Evolutionary conservation across 1,140 invertebrate species (phyloP), one percentile per base, ranked within the genome.

Genomic region (Neodiprion virginianus): DNA sequence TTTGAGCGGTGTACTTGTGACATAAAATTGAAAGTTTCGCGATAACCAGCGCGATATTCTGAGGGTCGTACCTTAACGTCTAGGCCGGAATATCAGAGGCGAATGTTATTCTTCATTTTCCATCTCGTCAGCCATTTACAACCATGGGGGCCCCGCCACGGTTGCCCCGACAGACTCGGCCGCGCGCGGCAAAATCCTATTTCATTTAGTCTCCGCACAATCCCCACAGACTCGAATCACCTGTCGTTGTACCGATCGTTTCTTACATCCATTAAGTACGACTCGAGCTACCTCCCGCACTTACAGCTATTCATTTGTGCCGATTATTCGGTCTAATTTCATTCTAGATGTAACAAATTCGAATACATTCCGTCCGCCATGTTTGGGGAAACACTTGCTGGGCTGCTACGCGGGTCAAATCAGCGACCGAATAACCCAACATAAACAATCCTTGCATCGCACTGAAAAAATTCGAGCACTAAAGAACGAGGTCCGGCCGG

Each of bases 51-150:
- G 8, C n/a, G 53, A 61, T 14, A 61, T 61, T 61, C n/a, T 61
- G 11, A 23, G 40, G 67, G 40, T 21, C 84, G 76, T 83, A 84
- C 84, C 83, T 85, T 79, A 78, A 77, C 80, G 79, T 77, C 78
- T 73, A 48, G 72, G 81, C 79, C 79, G 80, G 80, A 80, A 75
- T 81, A 80, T 85, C 79, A 83, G 76, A 75, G 76, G 75, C 75
- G 71, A 79, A 69, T 74, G 79, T 75, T 74, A 77, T 72, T 28
- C 78, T 78, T 84, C 82, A 85, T 85, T 82, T 81, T 79, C 78
- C 75, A 72, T 82, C 76, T 78, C 79, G 79, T 85, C 82, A 83
- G 82, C 81, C 82, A 82, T 85, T 83, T 81, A 80, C 79, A 78
- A 80, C 74, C 78, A 82, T 78, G 78, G 78, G 79, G 81, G 76